A percentile compares a stretch with the other conserved stretches of the same genome.
phyloP scores from a whole-genome alignment of 2,888 invertebrate species.

The Eulithis testata region DNA sequence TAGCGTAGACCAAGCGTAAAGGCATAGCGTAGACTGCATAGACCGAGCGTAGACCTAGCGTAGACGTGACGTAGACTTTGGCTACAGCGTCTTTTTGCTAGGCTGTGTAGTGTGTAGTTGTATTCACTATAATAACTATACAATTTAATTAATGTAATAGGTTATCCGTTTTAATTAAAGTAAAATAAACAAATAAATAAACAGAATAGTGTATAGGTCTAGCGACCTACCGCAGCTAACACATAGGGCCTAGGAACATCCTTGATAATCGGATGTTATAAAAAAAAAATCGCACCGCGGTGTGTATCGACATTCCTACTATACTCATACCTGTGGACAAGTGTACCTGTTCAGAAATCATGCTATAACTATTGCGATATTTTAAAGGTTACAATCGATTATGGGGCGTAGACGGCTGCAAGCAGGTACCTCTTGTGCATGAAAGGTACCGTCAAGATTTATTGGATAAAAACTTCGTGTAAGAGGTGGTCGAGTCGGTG shows the following conservation, averaged over 20 bases:
- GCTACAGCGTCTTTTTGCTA: too few species aligned
- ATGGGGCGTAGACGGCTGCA: slow-evolving; percentile 35
- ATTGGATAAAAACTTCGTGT: slow-evolving; percentile 25
- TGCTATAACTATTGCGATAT: slow-evolving; percentile 43
- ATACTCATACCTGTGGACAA: slow-evolving; percentile 7
- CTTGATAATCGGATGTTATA: too few species aligned
- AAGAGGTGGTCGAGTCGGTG: slow-evolving; percentile 10
- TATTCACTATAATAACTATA: too few species aligned
- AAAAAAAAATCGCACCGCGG: background rate
- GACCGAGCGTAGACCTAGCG: background rate
- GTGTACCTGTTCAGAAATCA: slow-evolving; percentile 27
- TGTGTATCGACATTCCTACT: background rate
- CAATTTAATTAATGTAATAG: too few species aligned
- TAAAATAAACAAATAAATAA: too few species aligned
- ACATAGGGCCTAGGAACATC: background rate
- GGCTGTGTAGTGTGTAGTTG: too few species aligned
- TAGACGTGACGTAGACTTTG: background rate
- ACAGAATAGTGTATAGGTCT: background rate
- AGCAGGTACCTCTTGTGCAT: slow-evolving; percentile 22
- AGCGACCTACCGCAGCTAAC: background rate
- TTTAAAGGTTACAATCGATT: slow-evolving; percentile 42
- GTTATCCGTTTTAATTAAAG: too few species aligned
- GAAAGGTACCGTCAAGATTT: slow-evolving; percentile 27
- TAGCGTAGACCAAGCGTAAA: too few species aligned
- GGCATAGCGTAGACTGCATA: background rate